Percentiles rank a stretch among this genome's conserved stretches.
Conservation (phyloP, 2,888 invertebrate species). For the Pteria penguin region DNA sequence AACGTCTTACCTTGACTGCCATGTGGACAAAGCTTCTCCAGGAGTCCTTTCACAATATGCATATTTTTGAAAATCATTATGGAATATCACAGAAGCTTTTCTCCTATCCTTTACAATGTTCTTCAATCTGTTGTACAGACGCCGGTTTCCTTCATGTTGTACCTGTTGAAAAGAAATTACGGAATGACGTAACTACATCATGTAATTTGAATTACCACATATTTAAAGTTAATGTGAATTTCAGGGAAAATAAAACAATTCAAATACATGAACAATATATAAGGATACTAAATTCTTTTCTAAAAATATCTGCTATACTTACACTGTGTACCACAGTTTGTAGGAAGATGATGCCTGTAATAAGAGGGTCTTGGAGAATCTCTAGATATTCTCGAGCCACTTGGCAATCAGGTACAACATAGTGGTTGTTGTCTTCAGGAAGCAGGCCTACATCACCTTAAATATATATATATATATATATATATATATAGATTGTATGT, state of each 20-base stretch:
- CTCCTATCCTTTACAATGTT: conserved; percentile 67
- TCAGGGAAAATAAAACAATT: too few relatives aligned
- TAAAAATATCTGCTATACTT: too few relatives aligned
- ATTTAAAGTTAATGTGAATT: too few relatives aligned
- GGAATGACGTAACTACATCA: too few relatives aligned
- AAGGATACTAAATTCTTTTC: too few relatives aligned
- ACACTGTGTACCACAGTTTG: conserved; percentile 75
- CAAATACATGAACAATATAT: too few relatives aligned
- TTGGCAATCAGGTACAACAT: conserved; percentile 75
- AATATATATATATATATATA: conserved; percentile 24
- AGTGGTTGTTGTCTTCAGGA: conserved; percentile 72
- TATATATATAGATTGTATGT: too few relatives aligned
- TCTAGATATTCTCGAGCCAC: conserved; percentile 76
- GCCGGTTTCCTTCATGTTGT: conserved; percentile 70
- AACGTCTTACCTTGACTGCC: conserved; percentile 65
- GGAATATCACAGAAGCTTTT: conserved; percentile 70
- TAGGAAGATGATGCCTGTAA: conserved; percentile 75
- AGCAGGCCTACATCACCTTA: conserved; percentile 47
- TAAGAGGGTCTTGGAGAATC: conserved; percentile 73
- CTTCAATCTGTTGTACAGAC: conserved; percentile 65
- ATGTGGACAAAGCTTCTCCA: conserved; percentile 61
- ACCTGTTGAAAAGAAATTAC: conserved; percentile 59
- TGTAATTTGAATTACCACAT: too few relatives aligned
- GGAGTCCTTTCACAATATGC: conserved; percentile 66
- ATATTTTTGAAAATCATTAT: conserved; percentile 76